These are phyloP conservation scores for Crocallis elinguaria DNA, from an alignment of 2,888 invertebrate species.

Conservation along the genomic window DNA sequence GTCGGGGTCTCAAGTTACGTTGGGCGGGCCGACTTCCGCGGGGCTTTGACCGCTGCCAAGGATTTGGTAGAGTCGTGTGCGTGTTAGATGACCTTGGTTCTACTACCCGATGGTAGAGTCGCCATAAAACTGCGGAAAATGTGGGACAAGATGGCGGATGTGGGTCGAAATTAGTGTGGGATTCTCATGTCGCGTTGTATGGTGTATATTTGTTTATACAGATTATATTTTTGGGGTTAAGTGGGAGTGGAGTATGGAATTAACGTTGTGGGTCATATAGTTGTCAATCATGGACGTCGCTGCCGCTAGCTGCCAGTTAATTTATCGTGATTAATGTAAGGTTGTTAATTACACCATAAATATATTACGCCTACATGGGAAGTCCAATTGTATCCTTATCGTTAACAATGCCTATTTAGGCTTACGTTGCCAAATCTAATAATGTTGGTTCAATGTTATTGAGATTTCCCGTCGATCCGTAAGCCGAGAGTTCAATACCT, in stretches of 20 bases:
- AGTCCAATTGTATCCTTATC: no score
- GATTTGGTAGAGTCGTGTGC: constrained; percentile 73
- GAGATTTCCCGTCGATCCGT: no score
- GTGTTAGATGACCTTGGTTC: constrained; percentile 71
- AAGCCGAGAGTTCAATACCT: no score
- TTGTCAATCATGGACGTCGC: constrained; percentile 7
- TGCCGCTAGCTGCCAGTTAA: background rate
- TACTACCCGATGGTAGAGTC: constrained; percentile 61
- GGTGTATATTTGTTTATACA: background rate
- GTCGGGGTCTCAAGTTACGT: constrained; percentile 55
- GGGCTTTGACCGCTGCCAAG: constrained; percentile 75
- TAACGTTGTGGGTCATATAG: constrained; percentile 4
- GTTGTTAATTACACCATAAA: constrained; percentile 15
- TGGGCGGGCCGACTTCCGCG: constrained; percentile 71
- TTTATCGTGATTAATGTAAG: constrained; percentile 11
- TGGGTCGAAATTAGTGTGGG: constrained; percentile 18
- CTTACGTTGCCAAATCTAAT: no score
- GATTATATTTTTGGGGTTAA: background rate
- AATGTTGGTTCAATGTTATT: no score
- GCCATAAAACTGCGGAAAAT: constrained; percentile 32
- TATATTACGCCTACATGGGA: constrained; percentile 12
- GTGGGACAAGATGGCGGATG: constrained; percentile 34
- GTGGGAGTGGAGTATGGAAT: constrained; percentile 22
- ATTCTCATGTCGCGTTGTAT: constrained; percentile 3
- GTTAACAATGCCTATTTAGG: background rate